Evolutionary conservation across 1,140 invertebrate genomes (phyloP).

Genomic region (Drosophila setifemur): DNA sequence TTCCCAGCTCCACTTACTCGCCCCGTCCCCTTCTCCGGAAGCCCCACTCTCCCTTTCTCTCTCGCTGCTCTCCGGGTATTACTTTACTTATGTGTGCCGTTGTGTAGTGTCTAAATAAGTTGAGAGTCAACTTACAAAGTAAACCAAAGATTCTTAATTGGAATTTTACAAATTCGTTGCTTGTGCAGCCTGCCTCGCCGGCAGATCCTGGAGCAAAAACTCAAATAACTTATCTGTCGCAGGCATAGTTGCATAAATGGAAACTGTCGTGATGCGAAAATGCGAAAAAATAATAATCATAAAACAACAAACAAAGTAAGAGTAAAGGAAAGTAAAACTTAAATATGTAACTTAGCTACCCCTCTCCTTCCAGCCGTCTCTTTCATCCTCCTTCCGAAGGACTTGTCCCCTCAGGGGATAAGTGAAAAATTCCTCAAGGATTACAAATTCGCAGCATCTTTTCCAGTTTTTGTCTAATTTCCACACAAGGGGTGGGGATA

Average conservation of each 20-base stretch:
- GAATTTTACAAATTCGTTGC: slow-evolving; percentile 78
- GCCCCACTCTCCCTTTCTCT: neutral
- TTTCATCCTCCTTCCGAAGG: slow-evolving; percentile 2
- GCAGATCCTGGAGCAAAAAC: slow-evolving; percentile 24
- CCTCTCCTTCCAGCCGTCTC: slow-evolving; percentile 10
- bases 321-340: slow-evolving; percentile 69
- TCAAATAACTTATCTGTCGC: slow-evolving; percentile 73
- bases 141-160: slow-evolving; percentile 80
- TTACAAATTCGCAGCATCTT: slow-evolving; percentile 79
- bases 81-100: slow-evolving; percentile 60
- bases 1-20: slow-evolving; percentile 57
- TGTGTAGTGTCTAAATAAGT: slow-evolving; percentile 80
- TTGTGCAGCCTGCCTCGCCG: slow-evolving; percentile 19
- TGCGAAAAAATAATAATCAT: slow-evolving; percentile 43
- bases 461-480: slow-evolving; percentile 72
- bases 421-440: slow-evolving; percentile 76
- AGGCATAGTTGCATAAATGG: slow-evolving; percentile 69
- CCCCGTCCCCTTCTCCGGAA: neutral
- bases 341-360: slow-evolving; percentile 63
- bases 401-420: slow-evolving; percentile 57
- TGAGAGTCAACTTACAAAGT: slow-evolving; percentile 81
- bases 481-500: slow-evolving; percentile 27
- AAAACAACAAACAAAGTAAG: slow-evolving; percentile 37
- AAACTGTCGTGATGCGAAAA: slow-evolving; percentile 60
- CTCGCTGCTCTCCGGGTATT: slow-evolving; percentile 13